Conservation (phyloP, 2,113 vertebrate genomes). For the Passerina amoena region DNA sequence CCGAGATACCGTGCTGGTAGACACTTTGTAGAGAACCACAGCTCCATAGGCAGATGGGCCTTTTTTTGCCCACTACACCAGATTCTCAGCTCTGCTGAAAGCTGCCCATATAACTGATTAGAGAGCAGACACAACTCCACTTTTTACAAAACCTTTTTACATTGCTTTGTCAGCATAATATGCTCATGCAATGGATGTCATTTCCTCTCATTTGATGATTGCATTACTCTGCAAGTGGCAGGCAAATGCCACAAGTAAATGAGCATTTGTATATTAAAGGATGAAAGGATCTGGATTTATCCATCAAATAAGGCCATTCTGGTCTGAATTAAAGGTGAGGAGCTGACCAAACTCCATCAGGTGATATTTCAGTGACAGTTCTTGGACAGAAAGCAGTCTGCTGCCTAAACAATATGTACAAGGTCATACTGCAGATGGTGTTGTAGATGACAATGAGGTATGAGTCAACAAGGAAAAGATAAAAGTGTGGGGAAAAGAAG, state of each 20-base stretch:
- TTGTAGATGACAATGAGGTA: background rate
- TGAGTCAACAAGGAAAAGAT: background rate
- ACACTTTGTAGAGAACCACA: background rate
- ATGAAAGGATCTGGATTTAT: background rate
- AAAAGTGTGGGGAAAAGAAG: rapidly evolving
- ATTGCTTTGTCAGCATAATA: background rate
- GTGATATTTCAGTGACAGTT: background rate
- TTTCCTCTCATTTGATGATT: background rate
- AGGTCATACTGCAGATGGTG: background rate
- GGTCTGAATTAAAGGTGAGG: background rate
- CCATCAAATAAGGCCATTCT: background rate
- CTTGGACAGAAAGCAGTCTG: background rate
- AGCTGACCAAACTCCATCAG: background rate
- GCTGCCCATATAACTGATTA: background rate
- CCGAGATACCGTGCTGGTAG: background rate
- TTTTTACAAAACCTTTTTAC: background rate
- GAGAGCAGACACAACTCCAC: background rate
- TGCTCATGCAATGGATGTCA: background rate
- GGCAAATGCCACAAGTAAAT: background rate
- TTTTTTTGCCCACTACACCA: background rate
- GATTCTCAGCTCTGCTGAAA: background rate
- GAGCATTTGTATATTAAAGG: background rate
- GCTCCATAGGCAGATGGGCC: background rate
- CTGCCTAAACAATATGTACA: background rate
- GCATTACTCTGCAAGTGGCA: background rate